Base-by-base conservation (phyloP, 2,797 vertebrate species). In the Pyrrhura leucotis region DNA sequence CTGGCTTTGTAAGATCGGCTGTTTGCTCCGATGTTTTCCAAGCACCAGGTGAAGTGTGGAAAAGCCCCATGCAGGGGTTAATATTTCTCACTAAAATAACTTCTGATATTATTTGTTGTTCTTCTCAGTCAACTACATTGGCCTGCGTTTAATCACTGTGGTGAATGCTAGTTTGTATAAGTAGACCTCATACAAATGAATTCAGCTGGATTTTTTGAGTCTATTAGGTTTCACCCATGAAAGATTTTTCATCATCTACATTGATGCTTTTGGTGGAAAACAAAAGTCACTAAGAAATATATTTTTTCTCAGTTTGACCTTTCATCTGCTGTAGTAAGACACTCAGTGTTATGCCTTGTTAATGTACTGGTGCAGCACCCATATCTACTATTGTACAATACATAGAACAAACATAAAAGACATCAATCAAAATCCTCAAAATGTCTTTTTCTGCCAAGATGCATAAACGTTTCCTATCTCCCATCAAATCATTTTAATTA, bases 401-500 rank as follows among this genome's bases (percentile, higher is more conserved):
- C 78, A 80, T 53, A 93, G 94, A 95, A 96, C 92, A 96, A 96
- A 96, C 88, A 95, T 97, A 96, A 94, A 95, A 97, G 97, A 91
- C 97, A 98, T 96, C 97, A 97, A 98, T 98, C 97, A 97, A 97
- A 98, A 97, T 95, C 94, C 96, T 95, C 95, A 96, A 97, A 97
- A 97, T 96, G 96, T 97, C 96, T 97, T 98, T 97, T 97, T 97
- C 96, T 98, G 97, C 97, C 96, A 98, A 98, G 96, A 96, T 88
- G 97, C 96, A 97, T 97, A 97, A 97, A 97, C 86, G 93, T 96
- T 97, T 95, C 96, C 94, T 97, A 97, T 97, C 96, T 97, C 94
- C 95, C 97, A 97, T 97, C 97, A 97, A 97, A 97, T 98, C 97
- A 97, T 97, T 98, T 98, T 98, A 98, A 98, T 98, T 97, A 98